Evolutionary conservation across 2,888 invertebrate species (phyloP), one percentile per base, ranked within the genome.

Genomic region (Colletes collaris): DNA sequence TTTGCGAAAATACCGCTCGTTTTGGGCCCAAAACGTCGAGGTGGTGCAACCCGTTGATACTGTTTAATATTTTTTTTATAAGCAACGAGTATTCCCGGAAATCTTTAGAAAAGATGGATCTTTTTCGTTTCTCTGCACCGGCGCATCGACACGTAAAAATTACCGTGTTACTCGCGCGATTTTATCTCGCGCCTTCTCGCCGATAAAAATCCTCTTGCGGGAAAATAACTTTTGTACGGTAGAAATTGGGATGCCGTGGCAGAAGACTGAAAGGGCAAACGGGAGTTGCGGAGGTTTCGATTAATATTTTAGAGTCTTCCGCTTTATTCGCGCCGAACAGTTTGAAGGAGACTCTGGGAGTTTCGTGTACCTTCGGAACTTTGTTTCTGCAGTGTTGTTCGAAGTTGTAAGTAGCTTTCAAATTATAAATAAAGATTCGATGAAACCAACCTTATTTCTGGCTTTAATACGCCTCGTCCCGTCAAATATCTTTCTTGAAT

Each of bases 341-440:
- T 66, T 63, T 19, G n/a, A 13, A 59, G 37, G 63, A 19, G 63
- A 50, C n/a, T 44, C 50, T 37, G 27, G 6, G 49, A 77, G 77
- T 77, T 75, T n/a, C 37, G 35, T 56, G 46, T 52, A 53, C 35
- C 67, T 63, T 74, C 19, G 58, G 46, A 77, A 77, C 46, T 77
- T 77, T 58, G 67, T 77, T 75, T 10, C 49, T 50, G 65, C 53
- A 40, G 60, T 60, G 49, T 65, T 65, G 27, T 60, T 10, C 40
- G 11, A 8, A 44, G n/a, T 64, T 40, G 35, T 10, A 11, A 13
- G 5, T 19, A 37, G 44, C 55, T 62, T 56, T 27, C n/a, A 58
- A 75, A 75, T 77, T 62, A 77, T 77, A 67, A 77, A 77, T 77
- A 77, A 44, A 67, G 67, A 67, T 67, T 67, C 75, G 58, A 58